phyloP scores from a whole-genome alignment of 2,113 vertebrate species.

The Alectura lathami region DNA sequence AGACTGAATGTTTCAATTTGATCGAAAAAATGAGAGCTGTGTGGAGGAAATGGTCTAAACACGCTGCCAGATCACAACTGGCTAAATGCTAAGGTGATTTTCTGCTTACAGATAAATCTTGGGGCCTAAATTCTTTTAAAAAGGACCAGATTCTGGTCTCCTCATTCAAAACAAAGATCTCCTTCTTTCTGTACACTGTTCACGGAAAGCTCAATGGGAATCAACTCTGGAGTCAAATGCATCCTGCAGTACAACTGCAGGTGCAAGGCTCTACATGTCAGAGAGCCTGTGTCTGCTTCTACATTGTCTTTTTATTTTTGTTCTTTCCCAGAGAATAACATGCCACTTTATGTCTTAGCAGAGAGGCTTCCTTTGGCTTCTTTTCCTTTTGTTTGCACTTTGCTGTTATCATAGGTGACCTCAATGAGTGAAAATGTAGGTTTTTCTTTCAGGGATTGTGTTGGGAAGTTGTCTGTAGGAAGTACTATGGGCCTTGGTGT shows the following conservation, averaged over 20 bases:
- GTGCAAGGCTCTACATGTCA: rapidly evolving
- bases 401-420: not conserved
- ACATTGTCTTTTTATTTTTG: not conserved
- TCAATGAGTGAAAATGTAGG: not conserved
- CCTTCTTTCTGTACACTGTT: not conserved
- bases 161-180: not conserved
- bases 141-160: not conserved
- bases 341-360: not conserved
- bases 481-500: conserved; percentile 22
- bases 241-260: not conserved
- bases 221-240: not conserved
- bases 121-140: not conserved
- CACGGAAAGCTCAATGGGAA: not conserved
- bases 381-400: not conserved
- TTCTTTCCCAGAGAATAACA: not conserved
- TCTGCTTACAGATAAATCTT: not conserved
- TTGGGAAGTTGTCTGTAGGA: conserved; percentile 43
- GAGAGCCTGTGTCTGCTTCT: not conserved
- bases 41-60: not conserved
- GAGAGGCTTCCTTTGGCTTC: not conserved
- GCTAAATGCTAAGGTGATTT: not conserved
- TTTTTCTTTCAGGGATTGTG: not conserved
- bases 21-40: not conserved
- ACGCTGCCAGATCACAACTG: not conserved
- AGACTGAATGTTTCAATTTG: not conserved